phyloP scores from a whole-genome alignment of 2,113 vertebrate genomes.

The Artemisiospiza belli region DNA sequence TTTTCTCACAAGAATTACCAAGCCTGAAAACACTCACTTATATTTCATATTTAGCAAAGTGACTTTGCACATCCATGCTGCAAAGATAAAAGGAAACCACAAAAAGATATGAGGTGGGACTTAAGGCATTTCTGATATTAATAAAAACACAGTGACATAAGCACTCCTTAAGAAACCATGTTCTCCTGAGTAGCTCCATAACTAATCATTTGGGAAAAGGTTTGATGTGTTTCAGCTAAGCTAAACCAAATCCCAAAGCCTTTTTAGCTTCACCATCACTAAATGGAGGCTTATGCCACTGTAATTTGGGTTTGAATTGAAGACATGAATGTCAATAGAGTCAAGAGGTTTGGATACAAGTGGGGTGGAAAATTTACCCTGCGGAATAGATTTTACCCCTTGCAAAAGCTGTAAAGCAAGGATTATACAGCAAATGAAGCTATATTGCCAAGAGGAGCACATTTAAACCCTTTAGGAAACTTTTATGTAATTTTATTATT shows the following conservation, averaged over 20 bases:
- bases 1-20: not conserved
- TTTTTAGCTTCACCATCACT: conserved; percentile 27
- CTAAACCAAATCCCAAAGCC: conserved; percentile 48
- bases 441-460: conserved; percentile 5
- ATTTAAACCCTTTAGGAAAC: conserved; percentile 6
- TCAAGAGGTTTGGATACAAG: conserved; percentile 47
- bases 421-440: conserved; percentile 38
- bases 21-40: not conserved
- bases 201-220: not conserved
- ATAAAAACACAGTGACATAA: not conserved
- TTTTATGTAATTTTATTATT: conserved; percentile 37
- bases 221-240: conserved; percentile 9
- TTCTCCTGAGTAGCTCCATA: conserved; percentile 11
- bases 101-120: not conserved
- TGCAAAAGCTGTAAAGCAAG: conserved; percentile 15
- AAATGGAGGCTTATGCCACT: conserved; percentile 46
- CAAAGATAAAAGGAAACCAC: not conserved
- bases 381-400: conserved; percentile 45
- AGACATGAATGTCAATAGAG: conserved; percentile 52
- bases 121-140: not conserved
- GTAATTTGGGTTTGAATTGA: conserved; percentile 52
- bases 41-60: conserved; percentile 10
- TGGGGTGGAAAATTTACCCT: conserved; percentile 50
- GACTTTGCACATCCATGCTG: not conserved
- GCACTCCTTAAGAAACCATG: not conserved